Conservation (phyloP, 2,888 invertebrate genomes). For the Sarcophaga variegata region DNA sequence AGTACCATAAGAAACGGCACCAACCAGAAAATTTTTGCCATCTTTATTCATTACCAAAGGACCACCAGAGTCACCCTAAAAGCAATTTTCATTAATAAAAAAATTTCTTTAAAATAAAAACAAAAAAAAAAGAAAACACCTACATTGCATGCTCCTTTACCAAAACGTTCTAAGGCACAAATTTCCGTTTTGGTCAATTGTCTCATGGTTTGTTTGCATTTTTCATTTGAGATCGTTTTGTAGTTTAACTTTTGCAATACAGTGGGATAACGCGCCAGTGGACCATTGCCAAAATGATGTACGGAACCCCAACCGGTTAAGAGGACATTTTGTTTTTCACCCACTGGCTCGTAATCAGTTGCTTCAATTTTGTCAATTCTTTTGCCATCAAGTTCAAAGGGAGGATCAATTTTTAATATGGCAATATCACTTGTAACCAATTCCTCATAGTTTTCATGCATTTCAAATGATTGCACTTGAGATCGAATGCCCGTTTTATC, state of each 20-base stretch:
- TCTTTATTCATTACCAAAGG: conserved; percentile 78
- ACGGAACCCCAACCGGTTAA: conserved; percentile 81
- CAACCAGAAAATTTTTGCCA: conserved; percentile 77
- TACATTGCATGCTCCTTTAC: conserved; percentile 81
- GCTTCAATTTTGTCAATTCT: conserved; percentile 81
- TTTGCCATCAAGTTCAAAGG: conserved; percentile 75
- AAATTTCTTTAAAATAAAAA: conserved; percentile 1
- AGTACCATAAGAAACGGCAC: conserved; percentile 81
- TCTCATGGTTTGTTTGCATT: conserved; percentile 76
- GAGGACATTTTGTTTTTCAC: conserved; percentile 75
- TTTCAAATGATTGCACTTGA: conserved; percentile 76
- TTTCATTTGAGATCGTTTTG: conserved; percentile 77
- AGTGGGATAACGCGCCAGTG: conserved; percentile 77
- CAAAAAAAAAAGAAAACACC: conserved; percentile 66
- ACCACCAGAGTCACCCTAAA: conserved; percentile 81
- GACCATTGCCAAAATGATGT: conserved; percentile 77
- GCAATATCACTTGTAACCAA: conserved; percentile 80
- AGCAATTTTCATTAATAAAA: background rate
- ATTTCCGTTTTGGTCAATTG: conserved; percentile 80
- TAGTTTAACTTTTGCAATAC: conserved; percentile 77
- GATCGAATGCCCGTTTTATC: conserved; percentile 75
- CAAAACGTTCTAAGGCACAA: conserved; percentile 78
- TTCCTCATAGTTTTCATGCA: conserved; percentile 79
- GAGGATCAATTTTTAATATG: conserved; percentile 77
- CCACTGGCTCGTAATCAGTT: conserved; percentile 74